These are phyloP conservation scores for Paguma larvata DNA, from an alignment of 2,797 vertebrate genomes.

Conservation along the genomic window DNA sequence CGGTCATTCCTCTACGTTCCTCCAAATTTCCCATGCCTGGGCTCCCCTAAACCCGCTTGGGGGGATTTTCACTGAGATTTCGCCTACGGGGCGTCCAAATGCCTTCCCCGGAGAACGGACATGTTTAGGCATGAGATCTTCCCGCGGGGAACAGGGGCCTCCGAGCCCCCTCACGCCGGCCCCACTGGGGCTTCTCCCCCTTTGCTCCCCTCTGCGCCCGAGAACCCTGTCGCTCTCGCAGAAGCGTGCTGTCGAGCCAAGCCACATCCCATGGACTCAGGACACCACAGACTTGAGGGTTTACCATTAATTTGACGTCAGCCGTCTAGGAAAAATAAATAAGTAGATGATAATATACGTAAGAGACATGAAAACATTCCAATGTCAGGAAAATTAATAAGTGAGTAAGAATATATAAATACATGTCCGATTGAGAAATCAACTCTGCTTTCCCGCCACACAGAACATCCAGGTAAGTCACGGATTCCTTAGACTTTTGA, in stretches of 20 bases:
- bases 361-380: neutral
- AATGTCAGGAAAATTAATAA: neutral
- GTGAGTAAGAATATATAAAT: too few species aligned
- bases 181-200: neutral
- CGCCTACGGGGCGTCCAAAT: neutral
- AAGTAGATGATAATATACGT: too few species aligned
- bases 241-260: neutral
- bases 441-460: neutral
- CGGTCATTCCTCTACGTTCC: neutral
- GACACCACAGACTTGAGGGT: neutral
- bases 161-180: accelerated
- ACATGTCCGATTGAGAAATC: neutral
- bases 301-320: neutral
- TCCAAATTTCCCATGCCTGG: neutral
- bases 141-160: accelerated
- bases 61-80: neutral
- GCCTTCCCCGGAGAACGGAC: neutral
- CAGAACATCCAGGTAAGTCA: neutral
- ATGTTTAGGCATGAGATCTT: accelerated
- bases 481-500: accelerated
- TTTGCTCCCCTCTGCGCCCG: too few species aligned
- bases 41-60: too few species aligned
- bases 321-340: neutral
- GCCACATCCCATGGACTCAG: neutral
- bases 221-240: neutral